Base-by-base conservation (phyloP, 2,113 vertebrate species). In the Montifringilla adamsi region DNA sequence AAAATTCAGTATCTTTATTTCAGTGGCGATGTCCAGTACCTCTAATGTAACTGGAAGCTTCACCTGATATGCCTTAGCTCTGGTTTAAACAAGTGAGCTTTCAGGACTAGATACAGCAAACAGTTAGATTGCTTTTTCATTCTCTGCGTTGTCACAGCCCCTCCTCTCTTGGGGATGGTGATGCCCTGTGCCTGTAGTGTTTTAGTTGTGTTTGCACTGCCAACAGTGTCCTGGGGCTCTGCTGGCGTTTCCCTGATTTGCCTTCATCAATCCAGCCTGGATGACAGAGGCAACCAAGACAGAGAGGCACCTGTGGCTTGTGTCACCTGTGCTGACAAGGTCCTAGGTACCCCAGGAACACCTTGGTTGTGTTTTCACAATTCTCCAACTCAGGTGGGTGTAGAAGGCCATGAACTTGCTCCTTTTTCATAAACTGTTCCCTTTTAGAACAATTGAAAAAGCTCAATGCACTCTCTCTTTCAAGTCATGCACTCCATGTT, bases 21-120 rank as follows among this genome's bases (percentile, higher is more conserved):
- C 49, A 82, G 60, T 39, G 12, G 35, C 0, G 0, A 56, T 33
- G 21, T 31, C 35, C 46, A 59, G 4, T 47, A 35, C 43, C 31
- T 55, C 41, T 69, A 41, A 47, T 5, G 12, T 24, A 62, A 62
- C 21, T 13, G 21, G 27, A 78, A 93, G 12, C n/a, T 84, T 74
- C 39, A 44, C 11, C 17, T 50, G 33, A 20, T 18, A 21, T 6
- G 6, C 58, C 22, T 89, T 82, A 27, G 13, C 15, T 44, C 69
- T 92, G 24, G 19, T 53, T 91, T 89, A 39, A 90, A 39, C 43
- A 50, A 37, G 13, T 23, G 33, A 74, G 21, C 43, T 84, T 86
- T 70, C 60, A 46, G 70, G 17, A 21, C 56, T 3, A 26, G 31
- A 67, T 37, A 55, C 0, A 2, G 66, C 39, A 26, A 60, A n/a